Evolutionary conservation across 2,113 vertebrate species (phyloP).

Genomic region (Dunckerocampus dactyliophorus): DNA sequence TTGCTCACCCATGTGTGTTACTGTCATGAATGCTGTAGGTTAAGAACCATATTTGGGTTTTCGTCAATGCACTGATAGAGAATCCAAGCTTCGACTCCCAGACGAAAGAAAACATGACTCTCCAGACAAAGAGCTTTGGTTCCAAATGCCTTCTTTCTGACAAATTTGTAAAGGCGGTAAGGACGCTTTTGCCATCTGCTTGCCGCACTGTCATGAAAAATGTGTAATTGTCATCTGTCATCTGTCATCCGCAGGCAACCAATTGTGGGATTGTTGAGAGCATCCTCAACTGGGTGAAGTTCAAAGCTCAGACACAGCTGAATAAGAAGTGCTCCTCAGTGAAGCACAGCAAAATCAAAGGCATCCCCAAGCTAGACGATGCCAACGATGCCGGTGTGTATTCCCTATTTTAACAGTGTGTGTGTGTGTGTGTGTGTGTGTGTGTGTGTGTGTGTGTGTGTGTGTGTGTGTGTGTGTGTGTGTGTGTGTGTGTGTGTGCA

Average conservation of each 20-base stretch:
- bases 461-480: no score
- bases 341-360: conserved; percentile 99
- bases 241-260: conserved; percentile 77
- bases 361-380: conserved; percentile 97
- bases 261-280: conserved; percentile 99
- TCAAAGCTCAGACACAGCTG: conserved; percentile 96
- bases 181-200: conserved; percentile 32
- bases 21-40: conserved; percentile 75
- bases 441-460: no score
- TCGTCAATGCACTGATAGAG: conserved; percentile 96
- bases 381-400: conserved; percentile 96
- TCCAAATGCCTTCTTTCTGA: conserved; percentile 94
- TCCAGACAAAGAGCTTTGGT: conserved; percentile 96
- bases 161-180: conserved; percentile 93
- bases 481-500: no score
- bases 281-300: conserved; percentile 99
- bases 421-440: no score
- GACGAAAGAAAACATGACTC: conserved; percentile 99
- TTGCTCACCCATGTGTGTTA: neutral
- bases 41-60: conserved; percentile 99
- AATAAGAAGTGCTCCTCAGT: conserved; percentile 99
- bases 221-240: neutral
- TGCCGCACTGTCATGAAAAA: neutral
- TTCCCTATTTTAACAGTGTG: neutral
- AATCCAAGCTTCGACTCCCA: conserved; percentile 98